Evolutionary conservation across 1,140 invertebrate genomes (phyloP).

Genomic region (Sminthurinus signatus): DNA sequence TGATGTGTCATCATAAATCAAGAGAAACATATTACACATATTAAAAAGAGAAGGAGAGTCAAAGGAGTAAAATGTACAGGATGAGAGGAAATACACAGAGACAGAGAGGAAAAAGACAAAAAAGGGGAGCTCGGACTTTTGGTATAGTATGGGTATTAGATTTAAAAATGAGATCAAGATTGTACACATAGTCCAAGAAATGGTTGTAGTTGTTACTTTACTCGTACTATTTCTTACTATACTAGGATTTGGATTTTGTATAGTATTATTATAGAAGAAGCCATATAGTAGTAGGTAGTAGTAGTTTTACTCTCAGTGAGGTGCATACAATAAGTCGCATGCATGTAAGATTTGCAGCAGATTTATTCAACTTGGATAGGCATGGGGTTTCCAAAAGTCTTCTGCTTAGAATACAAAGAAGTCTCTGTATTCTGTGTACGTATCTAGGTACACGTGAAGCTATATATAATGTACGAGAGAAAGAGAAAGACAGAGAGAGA

Average conservation of each 20-base stretch:
- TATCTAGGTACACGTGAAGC: background rate
- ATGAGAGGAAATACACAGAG: background rate
- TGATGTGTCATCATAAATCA: background rate
- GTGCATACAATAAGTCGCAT: constrained; percentile 14
- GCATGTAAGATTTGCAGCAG: constrained; percentile 34
- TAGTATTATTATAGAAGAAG: too few relatives aligned
- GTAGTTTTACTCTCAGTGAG: too few relatives aligned
- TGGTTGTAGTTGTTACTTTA: too few relatives aligned
- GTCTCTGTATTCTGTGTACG: background rate
- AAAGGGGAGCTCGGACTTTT: constrained; percentile 7
- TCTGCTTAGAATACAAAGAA: constrained; percentile 25
- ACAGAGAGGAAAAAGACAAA: background rate
- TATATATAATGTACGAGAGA: background rate
- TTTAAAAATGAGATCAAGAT: constrained; percentile 23
- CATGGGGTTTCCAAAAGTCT: constrained; percentile 16
- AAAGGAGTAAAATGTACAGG: background rate
- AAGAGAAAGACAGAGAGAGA: constrained; percentile 2
- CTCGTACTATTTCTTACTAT: too few relatives aligned
- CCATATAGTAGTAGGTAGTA: too few relatives aligned
- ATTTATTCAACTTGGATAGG: constrained; percentile 35
- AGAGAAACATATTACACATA: background rate
- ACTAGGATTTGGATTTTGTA: too few relatives aligned
- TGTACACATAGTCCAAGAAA: background rate
- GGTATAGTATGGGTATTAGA: background rate
- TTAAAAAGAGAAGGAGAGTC: background rate